Base-by-base conservation (phyloP, 2,113 vertebrate genomes). In the Chrysemys picta region DNA sequence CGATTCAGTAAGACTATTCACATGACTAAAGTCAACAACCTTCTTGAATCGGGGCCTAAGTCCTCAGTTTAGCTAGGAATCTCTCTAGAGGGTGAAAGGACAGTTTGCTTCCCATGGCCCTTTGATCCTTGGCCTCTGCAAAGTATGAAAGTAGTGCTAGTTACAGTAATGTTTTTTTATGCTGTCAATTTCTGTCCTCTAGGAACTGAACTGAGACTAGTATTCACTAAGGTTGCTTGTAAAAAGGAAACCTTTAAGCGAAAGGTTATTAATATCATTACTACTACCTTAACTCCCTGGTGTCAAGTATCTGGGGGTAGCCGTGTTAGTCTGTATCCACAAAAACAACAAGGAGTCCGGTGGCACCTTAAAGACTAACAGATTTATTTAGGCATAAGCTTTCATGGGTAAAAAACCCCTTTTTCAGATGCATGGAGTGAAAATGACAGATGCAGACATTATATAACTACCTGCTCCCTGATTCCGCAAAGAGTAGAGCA, bases 261-360 rank as follows among this genome's bases (percentile, higher is more conserved):
- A 76, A 96, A 96, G 96, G 86, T 52, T 90, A 95, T 94, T 96
- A 91, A 96, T 96, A 94, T 94, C 78, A 91, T 10, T 85, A 91
- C 42, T 80, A 93, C 84, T 96, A 89, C 24, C n/a, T 42, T 69
- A 90, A 56, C 13, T 50, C 50, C 50, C 50, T 50, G 50, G 50
- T 50, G 50, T 50, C 50, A 50, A 50, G 50, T 50, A 50, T 50
- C 50, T 16, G 13, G 50, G 50, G 4, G 14, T 50, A 50, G 50
- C 13, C 5, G 13, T 50, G 50, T 50, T 50, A 50, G 50, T 50
- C 13, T 50, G 50, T 50, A 50, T 50, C 14, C 50, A 50, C 50
- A 50, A 50, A 50, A 50, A 14, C 50, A 50, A 50, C 50, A 50
- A 50, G 50, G 50, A 14, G 50, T 50, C 50, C 50, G 14, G 4